phyloP scores from a whole-genome alignment of 2,113 vertebrate genomes.

The Syngnathoides biaculeatus region DNA sequence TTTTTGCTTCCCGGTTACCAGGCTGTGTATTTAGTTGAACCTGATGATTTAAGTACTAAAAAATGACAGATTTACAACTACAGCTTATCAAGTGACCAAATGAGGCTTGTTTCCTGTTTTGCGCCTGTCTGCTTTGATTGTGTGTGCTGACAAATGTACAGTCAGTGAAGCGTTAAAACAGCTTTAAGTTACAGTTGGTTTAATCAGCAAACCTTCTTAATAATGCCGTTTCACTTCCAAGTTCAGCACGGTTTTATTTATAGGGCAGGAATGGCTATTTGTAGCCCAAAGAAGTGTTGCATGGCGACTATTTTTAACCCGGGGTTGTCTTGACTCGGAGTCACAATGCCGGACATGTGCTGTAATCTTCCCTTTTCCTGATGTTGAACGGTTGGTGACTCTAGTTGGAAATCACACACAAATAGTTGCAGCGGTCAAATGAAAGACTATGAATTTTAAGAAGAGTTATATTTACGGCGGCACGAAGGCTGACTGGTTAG shows the following conservation, averaged over 20 bases:
- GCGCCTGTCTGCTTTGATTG: neutral
- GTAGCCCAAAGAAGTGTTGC: constrained; percentile 58
- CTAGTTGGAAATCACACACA: neutral
- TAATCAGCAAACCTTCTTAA: constrained; percentile 39
- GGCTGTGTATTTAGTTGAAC: constrained; percentile 16
- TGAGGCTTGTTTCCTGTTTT: constrained; percentile 4
- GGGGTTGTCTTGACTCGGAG: constrained; percentile 9
- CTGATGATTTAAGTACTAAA: constrained; percentile 13
- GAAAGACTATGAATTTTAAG: neutral
- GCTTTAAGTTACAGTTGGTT: constrained; percentile 20
- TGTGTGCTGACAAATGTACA: constrained; percentile 3
- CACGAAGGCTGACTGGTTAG: neutral
- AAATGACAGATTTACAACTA: constrained; percentile 24
- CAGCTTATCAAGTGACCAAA: constrained; percentile 3
- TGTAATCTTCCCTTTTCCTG: neutral
- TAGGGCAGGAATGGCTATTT: constrained; percentile 65
- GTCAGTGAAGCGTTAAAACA: neutral
- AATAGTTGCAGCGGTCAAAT: neutral
- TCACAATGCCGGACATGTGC: constrained; percentile 9
- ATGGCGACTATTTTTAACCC: constrained; percentile 47
- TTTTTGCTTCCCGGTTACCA: constrained; percentile 4
- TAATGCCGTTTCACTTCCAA: constrained; percentile 51
- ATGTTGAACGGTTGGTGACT: neutral
- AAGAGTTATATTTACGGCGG: neutral
- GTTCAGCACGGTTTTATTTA: constrained; percentile 59